phyloP scores from a whole-genome alignment of 2,888 invertebrate species.

The Pachycephus smyrnensis region DNA sequence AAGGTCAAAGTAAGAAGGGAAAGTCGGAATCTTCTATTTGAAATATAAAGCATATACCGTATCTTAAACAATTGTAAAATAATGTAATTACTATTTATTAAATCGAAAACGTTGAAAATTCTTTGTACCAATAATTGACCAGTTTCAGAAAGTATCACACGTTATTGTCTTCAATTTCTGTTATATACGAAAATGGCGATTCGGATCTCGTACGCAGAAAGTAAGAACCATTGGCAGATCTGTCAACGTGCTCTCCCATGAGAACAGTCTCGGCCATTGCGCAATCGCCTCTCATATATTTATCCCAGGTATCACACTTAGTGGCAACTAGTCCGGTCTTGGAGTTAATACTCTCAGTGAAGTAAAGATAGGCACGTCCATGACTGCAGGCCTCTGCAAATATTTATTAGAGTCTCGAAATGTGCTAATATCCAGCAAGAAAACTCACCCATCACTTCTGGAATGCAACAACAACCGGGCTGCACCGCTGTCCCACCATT shows the following conservation, averaged over 20 bases:
- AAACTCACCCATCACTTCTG: conserved; percentile 57
- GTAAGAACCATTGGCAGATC: conserved; percentile 53
- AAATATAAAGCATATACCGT: conserved; percentile 21
- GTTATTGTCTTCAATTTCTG: conserved; percentile 31
- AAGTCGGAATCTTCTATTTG: not conserved
- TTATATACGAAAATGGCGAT: conserved; percentile 49
- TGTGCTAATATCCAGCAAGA: not conserved
- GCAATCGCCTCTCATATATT: conserved; percentile 53
- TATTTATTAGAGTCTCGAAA: not conserved
- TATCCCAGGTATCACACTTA: conserved; percentile 62
- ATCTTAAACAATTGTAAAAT: conserved; percentile 42
- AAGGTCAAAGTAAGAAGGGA: not conserved
- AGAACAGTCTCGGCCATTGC: conserved; percentile 34
- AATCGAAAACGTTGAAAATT: conserved; percentile 23
- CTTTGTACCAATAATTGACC: conserved; percentile 3
- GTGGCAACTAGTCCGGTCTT: conserved; percentile 57
- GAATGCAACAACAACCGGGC: conserved; percentile 64
- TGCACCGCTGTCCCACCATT: conserved; percentile 65
- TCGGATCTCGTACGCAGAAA: conserved; percentile 57
- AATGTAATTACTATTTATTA: conserved; percentile 55
- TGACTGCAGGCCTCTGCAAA: conserved; percentile 68
- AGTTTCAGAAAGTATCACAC: conserved; percentile 22
- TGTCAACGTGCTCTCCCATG: conserved; percentile 60
- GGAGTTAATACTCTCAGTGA: conserved; percentile 67
- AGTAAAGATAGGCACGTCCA: conserved; percentile 66